Evolutionary conservation across 2,888 invertebrate species (phyloP), one percentile per base, ranked within the genome.

Genomic region (Hydriomena furcata): DNA sequence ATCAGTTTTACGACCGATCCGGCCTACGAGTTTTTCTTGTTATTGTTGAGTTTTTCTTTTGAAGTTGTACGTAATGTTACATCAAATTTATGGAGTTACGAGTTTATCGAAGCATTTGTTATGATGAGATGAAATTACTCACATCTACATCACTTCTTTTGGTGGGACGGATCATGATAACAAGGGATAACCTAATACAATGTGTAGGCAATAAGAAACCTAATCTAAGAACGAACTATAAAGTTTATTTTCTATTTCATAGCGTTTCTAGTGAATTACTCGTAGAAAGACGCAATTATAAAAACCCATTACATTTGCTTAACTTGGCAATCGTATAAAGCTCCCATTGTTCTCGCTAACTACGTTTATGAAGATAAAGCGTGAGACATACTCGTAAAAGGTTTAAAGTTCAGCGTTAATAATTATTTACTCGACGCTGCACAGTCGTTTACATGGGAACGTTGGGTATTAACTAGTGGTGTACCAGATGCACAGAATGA

Each of bases 1-100:
- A 84, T 84, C 82, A 82, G 79, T 82, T 84, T 84, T 82, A 84
- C 82, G 81, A 81, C 70, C 78, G 77, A 78, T 79, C 80, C 79
- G 79, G 70, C 70, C 70, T 67, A 68, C 66, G 71, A 71, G 72
- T 74, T 81, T 77, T 79, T 78, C 63, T 64, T 68, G 61, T 66
- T 65, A 65, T 65, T 68, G 68, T 71, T 60, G 71, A 66, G 71
- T 69, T 65, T 67, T 70, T 68, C 62, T 65, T 65, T 68, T 63
- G 65, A 56, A 52, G 58, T 60, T 42, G 37, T 55, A 24, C 36
- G 48, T 54, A 55, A 47, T 52, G 38, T 48, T 48, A 49, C 32
- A 53, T 41, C 53, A 49, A 49, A 48, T 32, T 46, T 52, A 43
- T 24, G 37, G 25, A 43, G 43, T 44, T 46, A 46, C 37, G 42